Evolutionary conservation across 2,888 invertebrate species (phyloP).

Genomic region (Lithophane ornitopus): DNA sequence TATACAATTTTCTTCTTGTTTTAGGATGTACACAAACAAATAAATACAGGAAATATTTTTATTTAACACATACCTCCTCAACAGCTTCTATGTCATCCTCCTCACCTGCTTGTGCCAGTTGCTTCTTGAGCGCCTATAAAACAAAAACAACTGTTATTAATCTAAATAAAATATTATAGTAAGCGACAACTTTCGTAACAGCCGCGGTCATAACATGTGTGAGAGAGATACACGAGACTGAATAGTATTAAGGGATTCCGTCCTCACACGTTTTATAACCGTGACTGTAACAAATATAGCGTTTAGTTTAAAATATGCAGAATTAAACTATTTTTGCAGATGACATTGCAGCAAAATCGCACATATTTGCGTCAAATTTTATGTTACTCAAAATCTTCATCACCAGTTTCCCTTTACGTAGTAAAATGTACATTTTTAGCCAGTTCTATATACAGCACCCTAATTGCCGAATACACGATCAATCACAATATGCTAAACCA

Average conservation of each 20-base stretch:
- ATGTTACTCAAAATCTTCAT: neutral
- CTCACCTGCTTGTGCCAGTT: conserved; percentile 83
- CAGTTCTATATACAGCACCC: conserved; percentile 63
- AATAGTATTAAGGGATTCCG: neutral
- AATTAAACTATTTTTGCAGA: conserved; percentile 22
- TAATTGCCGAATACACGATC: too few relatives aligned
- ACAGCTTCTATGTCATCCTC: conserved; percentile 83
- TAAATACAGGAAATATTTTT: too few relatives aligned
- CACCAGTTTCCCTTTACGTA: neutral
- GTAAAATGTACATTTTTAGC: conserved; percentile 15
- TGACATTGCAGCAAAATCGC: conserved; percentile 21
- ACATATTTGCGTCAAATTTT: neutral
- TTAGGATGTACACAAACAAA: neutral
- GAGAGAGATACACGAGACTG: neutral
- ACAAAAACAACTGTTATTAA: conserved; percentile 27
- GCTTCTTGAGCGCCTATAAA: conserved; percentile 85
- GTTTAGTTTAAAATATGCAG: conserved; percentile 11
- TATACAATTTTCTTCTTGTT: neutral
- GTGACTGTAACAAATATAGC: neutral
- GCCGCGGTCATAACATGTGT: neutral
- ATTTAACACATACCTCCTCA: conserved; percentile 78
- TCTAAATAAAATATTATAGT: neutral
- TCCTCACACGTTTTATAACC: conserved; percentile 4
- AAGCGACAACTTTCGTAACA: neutral
- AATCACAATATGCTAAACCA: too few relatives aligned